A percentile compares a stretch with the other conserved stretches of the same genome.
Evolutionary conservation across 2,113 vertebrate genomes (phyloP).

Genomic region (Hypanus sabinus): DNA sequence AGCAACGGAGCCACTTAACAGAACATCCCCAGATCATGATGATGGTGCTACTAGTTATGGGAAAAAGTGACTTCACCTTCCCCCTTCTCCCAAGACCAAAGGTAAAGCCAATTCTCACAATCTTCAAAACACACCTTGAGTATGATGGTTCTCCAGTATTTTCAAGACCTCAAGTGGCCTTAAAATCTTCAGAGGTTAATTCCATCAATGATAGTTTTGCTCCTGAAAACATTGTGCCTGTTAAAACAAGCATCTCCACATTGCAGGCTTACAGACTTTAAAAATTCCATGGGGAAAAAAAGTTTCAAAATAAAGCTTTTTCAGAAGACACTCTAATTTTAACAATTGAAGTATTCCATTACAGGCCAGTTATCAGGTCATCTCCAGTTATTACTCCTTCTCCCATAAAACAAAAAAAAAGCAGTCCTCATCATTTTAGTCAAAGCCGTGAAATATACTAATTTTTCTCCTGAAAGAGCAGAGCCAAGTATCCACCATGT

Average conservation of each 20-base stretch:
- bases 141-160: neutral
- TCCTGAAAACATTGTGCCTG: neutral
- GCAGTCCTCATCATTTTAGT: constrained; percentile 10
- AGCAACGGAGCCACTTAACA: constrained; percentile 65
- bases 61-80: constrained; percentile 26
- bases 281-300: neutral
- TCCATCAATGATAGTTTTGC: neutral
- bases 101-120: neutral
- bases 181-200: neutral
- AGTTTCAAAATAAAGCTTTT: neutral
- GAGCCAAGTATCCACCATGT: neutral
- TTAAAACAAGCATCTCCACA: constrained; percentile 3
- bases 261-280: neutral
- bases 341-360: neutral
- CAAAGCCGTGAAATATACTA: neutral
- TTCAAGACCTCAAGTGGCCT: neutral
- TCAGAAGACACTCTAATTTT: neutral
- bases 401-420: neutral
- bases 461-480: neutral
- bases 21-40: constrained; percentile 69
- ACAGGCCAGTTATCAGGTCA: neutral
- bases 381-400: neutral
- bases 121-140: neutral
- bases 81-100: neutral
- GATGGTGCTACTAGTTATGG: constrained; percentile 48